Base-by-base conservation (phyloP, 1,140 invertebrate genomes). In the Zaprionus camerounensis region DNA sequence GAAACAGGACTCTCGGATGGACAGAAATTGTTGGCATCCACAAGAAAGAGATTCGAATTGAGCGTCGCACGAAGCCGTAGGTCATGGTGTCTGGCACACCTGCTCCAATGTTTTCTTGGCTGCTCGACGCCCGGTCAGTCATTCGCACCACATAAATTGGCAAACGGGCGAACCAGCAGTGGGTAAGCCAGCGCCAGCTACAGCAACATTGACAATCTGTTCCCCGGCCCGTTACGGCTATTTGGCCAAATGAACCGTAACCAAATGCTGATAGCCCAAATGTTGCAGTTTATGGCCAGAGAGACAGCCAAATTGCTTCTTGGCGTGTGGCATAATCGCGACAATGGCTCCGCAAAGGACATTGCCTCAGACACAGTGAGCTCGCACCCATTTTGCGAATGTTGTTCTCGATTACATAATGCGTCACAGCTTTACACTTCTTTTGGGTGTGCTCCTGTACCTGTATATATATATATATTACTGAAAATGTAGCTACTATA, bases 231-330 rank as follows among this genome's bases (percentile, higher is more conserved):
- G 75, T 71, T 82, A 73, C 66, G 61, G 78, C 68, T 73, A 68
- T 75, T 71, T 83, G 81, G 81, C 76, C 81, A 86, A 86, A 86
- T 86, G 83, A 87, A 88, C 74, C 84, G 74, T 88, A 87, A 78
- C 81, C 84, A 88, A 87, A 84, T 81, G 78, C 84, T 87, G 78
- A 88, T 87, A 88, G 84, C 81, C 81, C 55, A 76, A 87, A 87
- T 87, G 71, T 81, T 87, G 74, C 74, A 84, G 81, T 88, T 88
- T 88, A 84, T 87, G 84, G 62, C 67, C 77, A 72, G 57, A 66
- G 44, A 80, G 73, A 71, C 82, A 68, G 80, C 80, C 78, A 88
- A 88, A 87, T 88, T 81, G 80, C 68, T 80, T 78, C 71, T 88
- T 81, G 80, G 67, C 83, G 70, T 86, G 79, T 69, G 71, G 65